These are phyloP conservation scores for Vidua macroura DNA, from an alignment of 2,113 vertebrate species.

Conservation along the genomic window DNA sequence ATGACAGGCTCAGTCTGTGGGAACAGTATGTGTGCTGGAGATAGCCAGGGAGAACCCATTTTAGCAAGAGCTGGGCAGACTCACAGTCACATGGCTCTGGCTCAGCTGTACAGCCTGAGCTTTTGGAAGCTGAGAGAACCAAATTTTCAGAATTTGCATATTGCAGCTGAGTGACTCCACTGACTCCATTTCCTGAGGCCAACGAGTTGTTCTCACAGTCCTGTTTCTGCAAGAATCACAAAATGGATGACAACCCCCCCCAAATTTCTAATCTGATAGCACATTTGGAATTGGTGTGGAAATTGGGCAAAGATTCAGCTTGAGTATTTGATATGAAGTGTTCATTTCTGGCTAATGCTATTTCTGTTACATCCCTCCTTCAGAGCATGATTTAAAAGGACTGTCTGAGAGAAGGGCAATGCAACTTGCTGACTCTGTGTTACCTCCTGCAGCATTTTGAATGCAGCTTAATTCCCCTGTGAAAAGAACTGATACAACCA, in stretches of 20 bases:
- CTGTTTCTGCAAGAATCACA: background rate
- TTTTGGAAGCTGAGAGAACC: background rate
- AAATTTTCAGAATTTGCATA: background rate
- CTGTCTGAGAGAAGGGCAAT: background rate
- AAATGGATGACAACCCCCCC: background rate
- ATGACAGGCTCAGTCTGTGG: constrained; percentile 15
- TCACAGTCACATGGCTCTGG: constrained; percentile 32
- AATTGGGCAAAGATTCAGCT: background rate
- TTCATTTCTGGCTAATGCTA: constrained; percentile 26
- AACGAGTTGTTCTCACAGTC: background rate
- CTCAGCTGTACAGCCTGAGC: constrained; percentile 18
- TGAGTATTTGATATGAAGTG: constrained; percentile 4
- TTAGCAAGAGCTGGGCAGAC: constrained; percentile 34
- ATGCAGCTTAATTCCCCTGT: background rate
- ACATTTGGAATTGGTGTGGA: background rate
- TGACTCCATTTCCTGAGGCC: background rate
- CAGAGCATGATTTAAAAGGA: constrained; percentile 23
- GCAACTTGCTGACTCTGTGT: background rate
- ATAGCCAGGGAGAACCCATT: constrained; percentile 31
- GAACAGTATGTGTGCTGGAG: constrained; percentile 50
- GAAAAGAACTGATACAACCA: constrained; percentile 4
- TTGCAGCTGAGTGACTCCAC: background rate
- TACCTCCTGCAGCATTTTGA: constrained; percentile 25
- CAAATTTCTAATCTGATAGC: background rate
- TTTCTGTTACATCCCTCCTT: constrained; percentile 44